Evolutionary conservation across 2,888 invertebrate species (phyloP).

Genomic region (Pyrocoelia pectoralis): DNA sequence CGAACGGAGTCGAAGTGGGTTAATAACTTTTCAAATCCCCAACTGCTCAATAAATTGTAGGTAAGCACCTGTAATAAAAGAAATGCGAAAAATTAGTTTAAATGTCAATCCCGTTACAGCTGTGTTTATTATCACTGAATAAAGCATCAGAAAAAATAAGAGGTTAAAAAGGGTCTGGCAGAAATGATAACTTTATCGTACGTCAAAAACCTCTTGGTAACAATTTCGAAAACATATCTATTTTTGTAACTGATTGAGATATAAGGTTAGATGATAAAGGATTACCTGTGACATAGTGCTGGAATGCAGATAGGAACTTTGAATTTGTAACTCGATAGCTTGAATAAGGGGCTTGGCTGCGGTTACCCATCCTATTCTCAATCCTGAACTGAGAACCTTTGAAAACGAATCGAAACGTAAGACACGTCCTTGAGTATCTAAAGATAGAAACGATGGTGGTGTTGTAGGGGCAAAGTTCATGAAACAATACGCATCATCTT

Average conservation of each 20-base stretch:
- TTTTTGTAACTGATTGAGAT: conserved; percentile 6
- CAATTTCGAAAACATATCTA: conserved; percentile 14
- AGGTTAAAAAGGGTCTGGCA: background rate
- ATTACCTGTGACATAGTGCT: conserved; percentile 72
- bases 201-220: conserved; percentile 26
- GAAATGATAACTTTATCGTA: background rate
- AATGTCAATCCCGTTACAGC: too few relatives aligned
- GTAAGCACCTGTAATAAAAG: conserved; percentile 63
- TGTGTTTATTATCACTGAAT: too few relatives aligned
- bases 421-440: conserved; percentile 80
- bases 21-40: conserved; percentile 69
- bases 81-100: background rate
- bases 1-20: conserved; percentile 67
- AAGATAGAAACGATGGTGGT: conserved; percentile 72
- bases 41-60: conserved; percentile 64
- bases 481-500: conserved; percentile 86
- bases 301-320: conserved; percentile 72
- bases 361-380: conserved; percentile 77
- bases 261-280: conserved; percentile 19
- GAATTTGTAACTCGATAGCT: conserved; percentile 73
- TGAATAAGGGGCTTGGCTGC: conserved; percentile 72
- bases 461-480: conserved; percentile 71
- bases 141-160: background rate
- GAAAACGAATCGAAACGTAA: conserved; percentile 81
- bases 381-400: conserved; percentile 75